A percentile compares a stretch with the other conserved stretches of the same genome.
phyloP scores from a whole-genome alignment of 2,797 vertebrate genomes.

The Myoxocephalus aenaeus region DNA sequence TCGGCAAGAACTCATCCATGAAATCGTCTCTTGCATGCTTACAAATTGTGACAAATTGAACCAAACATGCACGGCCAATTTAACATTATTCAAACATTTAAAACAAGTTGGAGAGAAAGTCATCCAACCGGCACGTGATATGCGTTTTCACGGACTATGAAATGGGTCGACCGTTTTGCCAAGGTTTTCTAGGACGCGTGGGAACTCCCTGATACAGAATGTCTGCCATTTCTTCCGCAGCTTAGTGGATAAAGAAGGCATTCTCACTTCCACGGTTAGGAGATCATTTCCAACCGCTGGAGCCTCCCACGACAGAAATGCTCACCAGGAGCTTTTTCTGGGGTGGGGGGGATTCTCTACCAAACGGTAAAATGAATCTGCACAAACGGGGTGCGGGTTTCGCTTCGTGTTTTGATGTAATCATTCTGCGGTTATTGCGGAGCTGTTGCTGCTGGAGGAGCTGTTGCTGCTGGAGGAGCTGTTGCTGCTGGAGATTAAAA shows the following conservation, averaged over 20 bases:
- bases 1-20: no score
- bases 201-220: background rate
- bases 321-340: background rate
- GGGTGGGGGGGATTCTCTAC: background rate
- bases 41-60: no score
- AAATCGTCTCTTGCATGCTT: no score
- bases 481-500: constrained; percentile 39
- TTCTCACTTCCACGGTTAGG: constrained; percentile 15
- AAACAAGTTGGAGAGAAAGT: background rate
- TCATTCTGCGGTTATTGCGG: background rate
- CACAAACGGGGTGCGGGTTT: constrained; percentile 6
- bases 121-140: background rate
- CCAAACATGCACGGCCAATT: no score
- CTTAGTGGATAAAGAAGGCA: constrained; percentile 4
- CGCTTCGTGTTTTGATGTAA: background rate
- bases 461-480: no score
- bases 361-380: background rate
- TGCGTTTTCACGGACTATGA: background rate
- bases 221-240: background rate
- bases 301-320: background rate
- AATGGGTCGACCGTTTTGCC: background rate
- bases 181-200: background rate
- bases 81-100: background rate
- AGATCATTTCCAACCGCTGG: background rate
- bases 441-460: constrained; percentile 7